Base-by-base conservation (phyloP, 2,113 vertebrate genomes). In the Chamaea fasciata region DNA sequence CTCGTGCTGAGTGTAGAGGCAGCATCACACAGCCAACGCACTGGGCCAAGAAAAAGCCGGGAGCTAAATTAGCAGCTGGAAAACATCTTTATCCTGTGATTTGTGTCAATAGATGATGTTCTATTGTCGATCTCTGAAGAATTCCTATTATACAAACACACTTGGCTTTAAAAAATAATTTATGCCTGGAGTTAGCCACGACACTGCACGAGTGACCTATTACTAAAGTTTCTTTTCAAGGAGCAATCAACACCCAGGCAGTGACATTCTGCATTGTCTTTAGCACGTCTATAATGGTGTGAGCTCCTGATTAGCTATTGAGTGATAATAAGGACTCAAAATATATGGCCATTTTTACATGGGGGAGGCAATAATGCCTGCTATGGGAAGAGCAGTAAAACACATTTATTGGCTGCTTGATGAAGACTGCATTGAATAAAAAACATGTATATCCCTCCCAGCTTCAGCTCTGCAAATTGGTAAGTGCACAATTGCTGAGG, bases 371-470 rank as follows among this genome's bases (percentile, higher is more conserved):
- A 74, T 97, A 97, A 97, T 95, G 57, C 76, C 85, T 44, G 2
- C 49, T 41, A 14, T 89, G 46, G 59, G 64, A 69, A 90, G 91
- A 86, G 50, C 84, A 87, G 87, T 92, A 96, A 85, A 97, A 92
- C 80, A 94, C 6, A 31, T 96, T 96, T 97, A 96, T 94, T 89
- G 89, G 35, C 82, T 96, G 79, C 46, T 94, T 68, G 81, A 84
- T 97, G 85, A 96, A 95, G 75, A 92, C 23, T 87, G 83, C 39
- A 71, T 87, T 95, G 91, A 94, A 92, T 94, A 90, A 91, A 91
- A 95, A 78, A 7, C n/a, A 83, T 30, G 9, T 79, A 73, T 30
- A 55, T 46, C 37, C 74, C 65, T 90, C 28, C 85, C 49, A 87
- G 64, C 33, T 89, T 52, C 49, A 57, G 22, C 70, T 91, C 37